Conservation (phyloP, 2,113 vertebrate genomes). For the Amblyornis subalaris region DNA sequence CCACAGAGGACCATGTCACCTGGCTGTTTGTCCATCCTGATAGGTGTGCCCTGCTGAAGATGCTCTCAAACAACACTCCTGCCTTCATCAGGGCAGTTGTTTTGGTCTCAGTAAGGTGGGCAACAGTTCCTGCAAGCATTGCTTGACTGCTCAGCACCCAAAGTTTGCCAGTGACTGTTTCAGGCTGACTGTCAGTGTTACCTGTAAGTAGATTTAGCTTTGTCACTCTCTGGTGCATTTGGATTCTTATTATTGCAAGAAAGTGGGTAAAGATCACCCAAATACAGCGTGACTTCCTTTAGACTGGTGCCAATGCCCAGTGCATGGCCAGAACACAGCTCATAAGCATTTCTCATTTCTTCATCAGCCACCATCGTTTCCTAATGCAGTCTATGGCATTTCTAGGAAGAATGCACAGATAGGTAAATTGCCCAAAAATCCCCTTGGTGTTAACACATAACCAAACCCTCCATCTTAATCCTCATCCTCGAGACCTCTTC, state of each 20-base stretch:
- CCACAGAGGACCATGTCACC: fast-evolving
- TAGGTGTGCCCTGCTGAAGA: not conserved
- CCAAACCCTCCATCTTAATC: not conserved
- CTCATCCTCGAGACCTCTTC: not conserved
- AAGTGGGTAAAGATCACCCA: not conserved
- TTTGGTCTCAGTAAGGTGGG: not conserved
- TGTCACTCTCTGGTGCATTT: not conserved
- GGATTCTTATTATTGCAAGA: not conserved
- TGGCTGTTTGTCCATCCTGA: not conserved
- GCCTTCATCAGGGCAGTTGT: not conserved
- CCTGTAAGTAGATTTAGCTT: not conserved
- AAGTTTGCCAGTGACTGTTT: fast-evolving
- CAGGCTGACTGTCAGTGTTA: not conserved
- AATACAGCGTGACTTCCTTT: not conserved
- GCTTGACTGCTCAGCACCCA: not conserved
- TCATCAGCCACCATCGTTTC: not conserved
- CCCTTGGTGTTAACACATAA: not conserved
- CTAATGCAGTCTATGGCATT: not conserved
- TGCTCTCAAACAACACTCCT: not conserved
- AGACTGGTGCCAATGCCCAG: not conserved
- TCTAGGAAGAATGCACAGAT: not conserved
- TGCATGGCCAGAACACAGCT: not conserved
- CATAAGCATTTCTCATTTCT: not conserved
- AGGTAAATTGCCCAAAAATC: not conserved
- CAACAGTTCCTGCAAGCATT: not conserved